Base-by-base conservation (phyloP, 2,888 invertebrate species). In the Sminthurinus aureus region DNA sequence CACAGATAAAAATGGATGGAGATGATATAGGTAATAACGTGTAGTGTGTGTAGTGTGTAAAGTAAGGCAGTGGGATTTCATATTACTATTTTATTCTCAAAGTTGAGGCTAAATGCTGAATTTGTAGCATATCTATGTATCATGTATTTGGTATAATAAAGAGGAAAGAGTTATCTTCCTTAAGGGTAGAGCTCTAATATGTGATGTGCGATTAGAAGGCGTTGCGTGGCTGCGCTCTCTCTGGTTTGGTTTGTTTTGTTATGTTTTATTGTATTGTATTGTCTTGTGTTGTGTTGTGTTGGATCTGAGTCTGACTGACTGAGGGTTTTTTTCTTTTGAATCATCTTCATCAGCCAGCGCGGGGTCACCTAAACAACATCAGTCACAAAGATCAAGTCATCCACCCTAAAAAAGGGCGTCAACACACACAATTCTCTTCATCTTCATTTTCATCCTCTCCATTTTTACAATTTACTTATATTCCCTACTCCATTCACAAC, bases 321-420 rank as follows among this genome's bases (percentile, higher is more conserved):
- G 79, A 82, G 79, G 84, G 82, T 74, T 66, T 74, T 24, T 73
- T 38, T 24, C 58, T 38, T 26, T 51, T 52, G 76, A 78, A 82
- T 84, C 83, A 81, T 74, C 75, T 77, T 83, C 73, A 84, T 83
- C 73, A 76, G 73, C 82, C 3, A 38, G 38, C 38, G 38, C 38
- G 69, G 77, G 84, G 84, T 84, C 84, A 84, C 82, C 77, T 78
- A 84, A 38, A 64, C 79, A 83, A 83, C 85, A 85, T 85, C 85
- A 85, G 85, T 85, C 82, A 83, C 79, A 52, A 67, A 82, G 78
- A 85, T 85, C 84, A 84, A 85, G 83, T 82, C 85, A 86, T 87
- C 87, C 85, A 86, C 86, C 87, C 87, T 83, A 82, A 84, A 86
- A 86, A 82, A 85, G 87, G 87, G 86, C 87, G 86, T 86, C 81